Percentiles rank a stretch among this genome's conserved stretches.
phyloP scores from a whole-genome alignment of 2,888 invertebrate genomes.

The Hydrotaea diabolus region DNA sequence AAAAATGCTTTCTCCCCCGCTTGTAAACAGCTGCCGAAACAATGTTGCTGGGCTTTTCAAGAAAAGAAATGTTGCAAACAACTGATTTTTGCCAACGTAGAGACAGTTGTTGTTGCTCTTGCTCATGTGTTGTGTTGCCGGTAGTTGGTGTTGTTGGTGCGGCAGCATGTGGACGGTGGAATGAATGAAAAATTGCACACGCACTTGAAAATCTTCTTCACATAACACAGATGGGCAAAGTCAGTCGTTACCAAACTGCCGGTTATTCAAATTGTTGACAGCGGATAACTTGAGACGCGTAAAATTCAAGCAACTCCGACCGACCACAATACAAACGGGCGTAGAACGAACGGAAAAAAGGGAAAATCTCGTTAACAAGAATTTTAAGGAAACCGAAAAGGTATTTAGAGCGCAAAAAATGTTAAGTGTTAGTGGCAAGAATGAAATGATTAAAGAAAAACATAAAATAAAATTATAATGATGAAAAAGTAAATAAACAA shows the following conservation, averaged over 20 bases:
- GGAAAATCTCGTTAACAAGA: not conserved
- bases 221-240: constrained; percentile 62
- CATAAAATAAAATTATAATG: constrained; percentile 4
- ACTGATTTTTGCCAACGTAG: not conserved
- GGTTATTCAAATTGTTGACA: constrained; percentile 62
- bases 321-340: not conserved
- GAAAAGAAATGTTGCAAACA: constrained; percentile 37
- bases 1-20: constrained; percentile 3
- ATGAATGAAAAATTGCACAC: constrained; percentile 54
- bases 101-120: not conserved
- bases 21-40: constrained; percentile 41
- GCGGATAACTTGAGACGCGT: constrained; percentile 42
- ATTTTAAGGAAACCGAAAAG: not conserved
- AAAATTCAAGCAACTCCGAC: constrained; percentile 26
- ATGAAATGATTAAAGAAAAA: constrained; percentile 34
- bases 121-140: constrained; percentile 6
- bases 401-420: not conserved
- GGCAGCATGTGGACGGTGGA: not conserved
- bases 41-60: constrained; percentile 50
- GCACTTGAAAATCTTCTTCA: constrained; percentile 64
- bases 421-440: not conserved
- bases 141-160: constrained; percentile 13
- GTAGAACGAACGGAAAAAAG: constrained; percentile 15
- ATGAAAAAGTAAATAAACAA: constrained; percentile 10
- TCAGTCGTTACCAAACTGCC: constrained; percentile 67